Evolutionary conservation across 2,113 vertebrate genomes (phyloP).

Genomic region (Protobothrops flavoviridis): DNA sequence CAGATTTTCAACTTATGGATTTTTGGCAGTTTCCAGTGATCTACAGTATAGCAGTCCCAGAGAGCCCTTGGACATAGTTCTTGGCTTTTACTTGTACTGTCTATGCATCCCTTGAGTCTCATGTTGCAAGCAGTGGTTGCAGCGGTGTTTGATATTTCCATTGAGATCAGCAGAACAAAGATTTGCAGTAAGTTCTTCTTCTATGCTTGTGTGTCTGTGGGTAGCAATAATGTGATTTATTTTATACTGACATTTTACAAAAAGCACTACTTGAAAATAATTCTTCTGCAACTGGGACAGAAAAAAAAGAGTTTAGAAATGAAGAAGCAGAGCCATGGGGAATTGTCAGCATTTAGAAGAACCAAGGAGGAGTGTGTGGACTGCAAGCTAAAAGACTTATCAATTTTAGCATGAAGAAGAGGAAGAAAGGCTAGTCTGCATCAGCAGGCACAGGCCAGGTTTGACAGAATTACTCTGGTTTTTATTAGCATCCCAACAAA

Average conservation of each 20-base stretch:
- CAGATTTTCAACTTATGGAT: neutral
- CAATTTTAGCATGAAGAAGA: neutral
- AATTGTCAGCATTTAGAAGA: neutral
- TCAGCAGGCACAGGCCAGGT: neutral
- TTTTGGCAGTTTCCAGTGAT: neutral
- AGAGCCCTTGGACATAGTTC: neutral
- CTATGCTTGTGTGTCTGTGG: neutral
- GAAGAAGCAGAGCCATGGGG: neutral
- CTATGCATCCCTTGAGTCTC: rapidly evolving
- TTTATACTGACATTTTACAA: neutral
- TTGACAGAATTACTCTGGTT: neutral
- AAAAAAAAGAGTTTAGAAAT: neutral
- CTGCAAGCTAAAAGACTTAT: neutral
- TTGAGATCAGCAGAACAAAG: neutral
- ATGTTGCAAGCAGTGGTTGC: neutral
- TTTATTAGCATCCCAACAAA: neutral
- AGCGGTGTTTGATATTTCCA: neutral
- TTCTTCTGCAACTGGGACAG: neutral
- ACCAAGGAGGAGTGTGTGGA: neutral
- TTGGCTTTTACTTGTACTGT: neutral
- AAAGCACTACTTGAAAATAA: neutral
- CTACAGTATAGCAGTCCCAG: neutral
- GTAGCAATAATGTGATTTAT: neutral
- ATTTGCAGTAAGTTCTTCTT: neutral
- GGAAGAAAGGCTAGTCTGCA: neutral